These are phyloP conservation scores for Dromaius novaehollandiae DNA, from an alignment of 2,113 vertebrate species.

Conservation along the genomic window DNA sequence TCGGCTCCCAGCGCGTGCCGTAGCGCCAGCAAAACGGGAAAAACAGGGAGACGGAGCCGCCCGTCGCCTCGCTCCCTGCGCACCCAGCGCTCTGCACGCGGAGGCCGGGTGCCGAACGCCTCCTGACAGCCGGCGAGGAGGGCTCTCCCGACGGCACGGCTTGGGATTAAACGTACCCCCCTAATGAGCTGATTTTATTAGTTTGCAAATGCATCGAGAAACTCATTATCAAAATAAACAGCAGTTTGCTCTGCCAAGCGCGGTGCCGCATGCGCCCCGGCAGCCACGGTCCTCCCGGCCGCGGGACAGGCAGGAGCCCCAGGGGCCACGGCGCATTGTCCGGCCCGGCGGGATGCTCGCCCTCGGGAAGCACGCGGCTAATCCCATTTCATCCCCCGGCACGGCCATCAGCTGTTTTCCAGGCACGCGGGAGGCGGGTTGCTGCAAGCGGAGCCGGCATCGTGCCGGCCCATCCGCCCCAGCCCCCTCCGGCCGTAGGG, in stretches of 20 bases:
- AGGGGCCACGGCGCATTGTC: background rate
- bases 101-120: background rate
- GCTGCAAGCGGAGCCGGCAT: slow-evolving; percentile 57
- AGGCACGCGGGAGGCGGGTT: slow-evolving; percentile 58
- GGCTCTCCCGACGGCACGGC: slow-evolving; percentile 60
- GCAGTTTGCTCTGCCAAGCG: slow-evolving; percentile 63
- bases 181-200: slow-evolving; percentile 84
- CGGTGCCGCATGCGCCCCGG: background rate
- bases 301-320: background rate
- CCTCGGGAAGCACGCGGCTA: slow-evolving; percentile 57
- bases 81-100: accelerated
- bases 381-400: slow-evolving; percentile 72
- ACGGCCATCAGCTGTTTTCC: slow-evolving; percentile 74
- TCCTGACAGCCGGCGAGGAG: slow-evolving; percentile 22
- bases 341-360: background rate
- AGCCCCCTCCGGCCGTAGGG: background rate
- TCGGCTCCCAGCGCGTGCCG: background rate
- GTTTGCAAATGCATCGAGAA: slow-evolving; percentile 73
- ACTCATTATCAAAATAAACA: slow-evolving; percentile 81
- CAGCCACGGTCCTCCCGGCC: background rate
- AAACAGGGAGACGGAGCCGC: background rate
- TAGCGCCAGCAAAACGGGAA: background rate
- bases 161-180: slow-evolving; percentile 74
- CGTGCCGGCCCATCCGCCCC: background rate
- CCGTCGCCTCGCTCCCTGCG: background rate